These are phyloP conservation scores for Engystomops pustulosus DNA, from an alignment of 2,113 vertebrate species.

Conservation along the genomic window DNA sequence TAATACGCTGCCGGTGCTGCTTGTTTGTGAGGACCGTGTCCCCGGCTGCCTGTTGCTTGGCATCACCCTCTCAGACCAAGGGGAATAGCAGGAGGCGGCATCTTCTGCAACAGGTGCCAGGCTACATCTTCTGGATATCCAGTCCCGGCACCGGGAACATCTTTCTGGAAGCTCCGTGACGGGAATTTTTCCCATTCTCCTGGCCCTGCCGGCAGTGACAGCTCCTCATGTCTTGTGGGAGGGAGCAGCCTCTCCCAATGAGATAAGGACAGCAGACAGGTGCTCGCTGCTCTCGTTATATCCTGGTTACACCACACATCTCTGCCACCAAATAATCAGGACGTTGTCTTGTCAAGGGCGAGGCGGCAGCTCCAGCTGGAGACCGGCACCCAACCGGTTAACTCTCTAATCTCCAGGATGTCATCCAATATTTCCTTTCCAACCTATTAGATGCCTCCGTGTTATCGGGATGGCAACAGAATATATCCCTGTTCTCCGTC, in stretches of 20 bases:
- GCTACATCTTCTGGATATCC: conserved; percentile 51
- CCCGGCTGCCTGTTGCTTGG: conserved; percentile 66
- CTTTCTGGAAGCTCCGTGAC: neutral
- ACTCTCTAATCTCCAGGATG: conserved; percentile 69
- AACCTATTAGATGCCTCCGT: conserved; percentile 73
- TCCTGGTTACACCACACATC: conserved; percentile 30
- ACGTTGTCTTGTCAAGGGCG: neutral
- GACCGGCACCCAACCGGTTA: conserved; percentile 61
- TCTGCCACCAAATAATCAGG: neutral
- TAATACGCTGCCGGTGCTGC: conserved; percentile 51
- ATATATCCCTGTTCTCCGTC: conserved; percentile 57
- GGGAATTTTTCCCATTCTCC: conserved; percentile 32
- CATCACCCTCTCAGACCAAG: conserved; percentile 55
- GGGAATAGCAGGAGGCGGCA: conserved; percentile 65
- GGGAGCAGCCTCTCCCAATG: conserved; percentile 57
- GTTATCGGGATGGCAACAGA: conserved; percentile 74
- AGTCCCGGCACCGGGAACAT: neutral
- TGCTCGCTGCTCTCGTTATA: conserved; percentile 32
- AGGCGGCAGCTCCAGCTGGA: neutral
- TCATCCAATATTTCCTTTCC: conserved; percentile 71
- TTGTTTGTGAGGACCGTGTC: conserved; percentile 18
- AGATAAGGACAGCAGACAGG: conserved; percentile 56
- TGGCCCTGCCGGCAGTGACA: conserved; percentile 30
- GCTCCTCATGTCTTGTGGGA: conserved; percentile 30
- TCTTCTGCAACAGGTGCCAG: conserved; percentile 72